Evolutionary conservation across 2,888 invertebrate genomes (phyloP).

Genomic region (Tanaodytes sp.): DNA sequence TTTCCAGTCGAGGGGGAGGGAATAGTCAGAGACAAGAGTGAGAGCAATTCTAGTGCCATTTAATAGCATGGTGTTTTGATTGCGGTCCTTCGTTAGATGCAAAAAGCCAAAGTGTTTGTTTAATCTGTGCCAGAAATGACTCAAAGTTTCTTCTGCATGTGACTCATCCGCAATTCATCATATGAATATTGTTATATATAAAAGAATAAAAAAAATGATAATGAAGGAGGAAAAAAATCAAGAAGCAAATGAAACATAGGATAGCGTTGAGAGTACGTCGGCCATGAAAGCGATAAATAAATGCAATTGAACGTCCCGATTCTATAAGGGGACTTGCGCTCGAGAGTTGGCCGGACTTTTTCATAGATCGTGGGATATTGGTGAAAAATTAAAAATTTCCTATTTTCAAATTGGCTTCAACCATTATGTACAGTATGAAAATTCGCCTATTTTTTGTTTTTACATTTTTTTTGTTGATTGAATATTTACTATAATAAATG

Average conservation of each 20-base stretch:
- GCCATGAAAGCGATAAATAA: conserved; percentile 57
- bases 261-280: conserved; percentile 63
- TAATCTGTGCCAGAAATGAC: conserved; percentile 74
- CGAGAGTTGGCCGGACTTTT: too few relatives aligned
- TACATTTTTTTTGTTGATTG: conserved; percentile 11
- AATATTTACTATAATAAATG: too few relatives aligned
- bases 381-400: too few relatives aligned
- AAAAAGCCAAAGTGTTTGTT: conserved; percentile 75
- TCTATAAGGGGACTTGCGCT: too few relatives aligned
- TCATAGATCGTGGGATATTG: too few relatives aligned
- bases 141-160: conserved; percentile 71
- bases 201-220: too few relatives aligned
- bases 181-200: conserved; percentile 78
- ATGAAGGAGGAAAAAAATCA: too few relatives aligned
- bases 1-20: conserved; percentile 68
- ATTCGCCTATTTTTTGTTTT: too few relatives aligned
- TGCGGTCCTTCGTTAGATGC: conserved; percentile 73
- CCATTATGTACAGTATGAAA: too few relatives aligned
- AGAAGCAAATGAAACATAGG: conserved; percentile 63
- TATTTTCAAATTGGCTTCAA: too few relatives aligned
- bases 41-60: conserved; percentile 76
- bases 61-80: conserved; percentile 74
- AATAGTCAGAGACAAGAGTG: conserved; percentile 70
- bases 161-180: conserved; percentile 72
- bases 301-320: conserved; percentile 54